A percentile compares a stretch with the other conserved stretches of the same genome.
These are phyloP conservation scores for Philonicus albiceps DNA, from an alignment of 2,888 invertebrate genomes.

Conservation along the genomic window DNA sequence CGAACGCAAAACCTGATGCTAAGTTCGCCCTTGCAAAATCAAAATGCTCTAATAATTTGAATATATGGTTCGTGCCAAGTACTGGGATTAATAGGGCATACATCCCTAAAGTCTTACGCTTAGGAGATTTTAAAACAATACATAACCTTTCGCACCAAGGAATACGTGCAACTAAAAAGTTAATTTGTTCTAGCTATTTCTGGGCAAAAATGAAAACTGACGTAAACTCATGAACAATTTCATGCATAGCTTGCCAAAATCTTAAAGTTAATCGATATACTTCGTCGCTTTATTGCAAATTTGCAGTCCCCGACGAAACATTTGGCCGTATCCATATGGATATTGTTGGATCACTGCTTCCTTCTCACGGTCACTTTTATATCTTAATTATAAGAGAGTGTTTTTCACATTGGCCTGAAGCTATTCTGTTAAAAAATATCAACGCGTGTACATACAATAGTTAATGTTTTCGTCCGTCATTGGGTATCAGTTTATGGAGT, in stretches of 20 bases:
- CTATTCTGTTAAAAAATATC: background rate
- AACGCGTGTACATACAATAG: background rate
- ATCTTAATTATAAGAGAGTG: too few species aligned
- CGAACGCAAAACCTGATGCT: too few species aligned
- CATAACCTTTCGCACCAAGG: background rate
- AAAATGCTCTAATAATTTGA: too few species aligned
- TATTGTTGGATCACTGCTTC: too few species aligned
- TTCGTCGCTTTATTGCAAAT: background rate
- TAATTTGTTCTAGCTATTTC: background rate
- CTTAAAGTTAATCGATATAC: background rate
- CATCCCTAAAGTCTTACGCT: too few species aligned
- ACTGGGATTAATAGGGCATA: too few species aligned
- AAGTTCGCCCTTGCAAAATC: too few species aligned
- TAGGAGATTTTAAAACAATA: too few species aligned
- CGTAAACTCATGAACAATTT: background rate
- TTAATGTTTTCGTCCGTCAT: background rate
- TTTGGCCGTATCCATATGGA: too few species aligned
- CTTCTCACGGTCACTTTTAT: too few species aligned
- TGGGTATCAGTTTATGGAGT: too few species aligned
- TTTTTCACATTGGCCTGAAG: background rate
- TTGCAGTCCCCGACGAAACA: background rate
- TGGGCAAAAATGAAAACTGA: background rate
- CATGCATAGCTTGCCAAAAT: background rate
- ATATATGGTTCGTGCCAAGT: too few species aligned
- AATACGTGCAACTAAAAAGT: background rate